A percentile compares a stretch with the other conserved stretches of the same genome.
These are phyloP conservation scores for Papilio protenor DNA, from an alignment of 2,888 invertebrate species.

Conservation along the genomic window DNA sequence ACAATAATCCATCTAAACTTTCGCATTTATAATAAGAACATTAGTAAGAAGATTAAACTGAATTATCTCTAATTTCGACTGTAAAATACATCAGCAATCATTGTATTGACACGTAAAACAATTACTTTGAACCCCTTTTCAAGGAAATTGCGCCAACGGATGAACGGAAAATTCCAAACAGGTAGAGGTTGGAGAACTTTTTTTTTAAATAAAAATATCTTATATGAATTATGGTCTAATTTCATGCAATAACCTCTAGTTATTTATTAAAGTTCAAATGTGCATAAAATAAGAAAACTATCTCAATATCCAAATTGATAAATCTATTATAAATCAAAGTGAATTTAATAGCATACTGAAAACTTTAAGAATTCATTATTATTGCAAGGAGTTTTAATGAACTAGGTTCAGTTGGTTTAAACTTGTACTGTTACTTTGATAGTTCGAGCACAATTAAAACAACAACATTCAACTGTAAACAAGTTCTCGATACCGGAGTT, in stretches of 20 bases:
- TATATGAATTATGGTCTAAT: no score
- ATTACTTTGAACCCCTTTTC: no score
- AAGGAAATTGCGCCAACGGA: no score
- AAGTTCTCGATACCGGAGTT: conserved; percentile 13
- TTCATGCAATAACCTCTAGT: no score
- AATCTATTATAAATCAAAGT: background rate
- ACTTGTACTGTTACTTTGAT: conserved; percentile 5
- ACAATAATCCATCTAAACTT: background rate
- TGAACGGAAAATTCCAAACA: no score
- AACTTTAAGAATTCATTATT: background rate
- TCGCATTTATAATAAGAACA: background rate
- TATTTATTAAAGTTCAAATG: background rate
- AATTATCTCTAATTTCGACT: no score
- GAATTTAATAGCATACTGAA: background rate
- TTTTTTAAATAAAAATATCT: no score
- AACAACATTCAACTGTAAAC: conserved; percentile 21
- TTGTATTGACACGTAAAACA: no score
- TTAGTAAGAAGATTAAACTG: background rate
- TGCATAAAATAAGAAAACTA: background rate
- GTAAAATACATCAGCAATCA: no score
- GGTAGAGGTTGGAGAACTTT: no score
- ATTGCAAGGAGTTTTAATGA: conserved; percentile 15
- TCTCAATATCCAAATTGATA: background rate
- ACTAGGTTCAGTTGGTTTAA: conserved; percentile 7
- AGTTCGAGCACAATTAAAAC: conserved; percentile 17